phyloP scores from a whole-genome alignment of 2,797 vertebrate species.

The Neoniphon sammara region DNA sequence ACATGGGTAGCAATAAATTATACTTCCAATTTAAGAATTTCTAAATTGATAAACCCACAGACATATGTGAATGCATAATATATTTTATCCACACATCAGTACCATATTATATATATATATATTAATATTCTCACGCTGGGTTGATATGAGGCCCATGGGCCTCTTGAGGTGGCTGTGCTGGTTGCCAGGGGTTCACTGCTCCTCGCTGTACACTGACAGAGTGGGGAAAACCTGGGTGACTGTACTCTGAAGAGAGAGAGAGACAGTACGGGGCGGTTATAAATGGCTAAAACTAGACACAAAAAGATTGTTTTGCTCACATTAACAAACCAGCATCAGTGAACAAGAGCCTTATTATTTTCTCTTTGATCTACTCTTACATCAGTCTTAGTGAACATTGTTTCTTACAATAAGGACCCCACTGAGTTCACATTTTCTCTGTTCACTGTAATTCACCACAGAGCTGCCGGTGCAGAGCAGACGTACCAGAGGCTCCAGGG shows the following conservation, averaged over 20 bases:
- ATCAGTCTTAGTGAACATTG: not conserved
- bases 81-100: constrained; percentile 2
- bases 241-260: constrained; percentile 75
- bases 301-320: not conserved
- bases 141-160: constrained; percentile 68
- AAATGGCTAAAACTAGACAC: not conserved
- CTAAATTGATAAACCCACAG: not conserved
- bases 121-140: constrained; percentile 76
- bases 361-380: not conserved
- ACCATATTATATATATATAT: not conserved
- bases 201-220: constrained; percentile 83
- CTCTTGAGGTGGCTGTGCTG: constrained; percentile 74
- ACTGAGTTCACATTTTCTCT: not conserved
- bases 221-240: constrained; percentile 82
- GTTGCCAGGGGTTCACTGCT: constrained; percentile 84
- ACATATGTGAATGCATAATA: not conserved
- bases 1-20: not conserved
- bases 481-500: constrained; percentile 82
- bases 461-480: not conserved
- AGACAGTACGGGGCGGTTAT: not conserved
- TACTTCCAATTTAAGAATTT: not conserved
- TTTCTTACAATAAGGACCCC: not conserved
- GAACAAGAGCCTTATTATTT: not conserved
- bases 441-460: not conserved
- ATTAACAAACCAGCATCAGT: constrained; percentile 18